Conservation (phyloP, 2,888 invertebrate genomes). For the Polia nebulosa region DNA sequence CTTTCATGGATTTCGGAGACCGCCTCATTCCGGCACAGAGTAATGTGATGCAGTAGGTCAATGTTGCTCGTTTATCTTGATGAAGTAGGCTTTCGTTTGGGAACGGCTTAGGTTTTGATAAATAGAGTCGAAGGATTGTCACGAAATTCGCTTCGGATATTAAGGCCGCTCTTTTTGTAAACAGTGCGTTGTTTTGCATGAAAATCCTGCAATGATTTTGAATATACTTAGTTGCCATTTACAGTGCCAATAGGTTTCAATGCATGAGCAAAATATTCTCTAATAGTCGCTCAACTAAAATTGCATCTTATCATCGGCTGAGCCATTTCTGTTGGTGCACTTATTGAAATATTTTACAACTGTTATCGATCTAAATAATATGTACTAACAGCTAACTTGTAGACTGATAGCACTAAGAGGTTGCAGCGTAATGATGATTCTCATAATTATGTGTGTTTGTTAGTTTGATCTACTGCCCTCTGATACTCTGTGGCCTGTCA, state of each 20-base stretch:
- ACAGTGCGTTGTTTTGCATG: background rate
- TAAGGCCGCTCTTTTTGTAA: background rate
- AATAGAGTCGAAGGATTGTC: background rate
- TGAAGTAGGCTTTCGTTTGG: slow-evolving; percentile 21
- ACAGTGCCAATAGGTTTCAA: background rate
- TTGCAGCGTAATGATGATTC: too few species aligned
- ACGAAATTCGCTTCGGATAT: background rate
- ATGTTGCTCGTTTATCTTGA: slow-evolving; percentile 31
- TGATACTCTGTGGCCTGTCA: slow-evolving; percentile 49
- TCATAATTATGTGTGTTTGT: too few species aligned
- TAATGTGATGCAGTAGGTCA: slow-evolving; percentile 42
- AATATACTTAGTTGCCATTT: background rate
- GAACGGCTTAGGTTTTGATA: slow-evolving; percentile 18
- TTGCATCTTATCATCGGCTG: too few species aligned
- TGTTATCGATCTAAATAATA: too few species aligned
- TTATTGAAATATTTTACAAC: too few species aligned
- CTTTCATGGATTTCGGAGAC: slow-evolving; percentile 63
- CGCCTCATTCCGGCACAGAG: slow-evolving; percentile 43
- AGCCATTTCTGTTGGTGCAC: too few species aligned
- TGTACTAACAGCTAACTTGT: too few species aligned
- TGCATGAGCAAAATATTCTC: too few species aligned
- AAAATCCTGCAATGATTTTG: background rate
- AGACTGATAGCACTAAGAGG: too few species aligned
- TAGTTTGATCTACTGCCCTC: slow-evolving; percentile 25
- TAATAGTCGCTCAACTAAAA: too few species aligned